These are phyloP conservation scores for Zygaena filipendulae DNA, from an alignment of 2,888 invertebrate genomes.

Conservation along the genomic window DNA sequence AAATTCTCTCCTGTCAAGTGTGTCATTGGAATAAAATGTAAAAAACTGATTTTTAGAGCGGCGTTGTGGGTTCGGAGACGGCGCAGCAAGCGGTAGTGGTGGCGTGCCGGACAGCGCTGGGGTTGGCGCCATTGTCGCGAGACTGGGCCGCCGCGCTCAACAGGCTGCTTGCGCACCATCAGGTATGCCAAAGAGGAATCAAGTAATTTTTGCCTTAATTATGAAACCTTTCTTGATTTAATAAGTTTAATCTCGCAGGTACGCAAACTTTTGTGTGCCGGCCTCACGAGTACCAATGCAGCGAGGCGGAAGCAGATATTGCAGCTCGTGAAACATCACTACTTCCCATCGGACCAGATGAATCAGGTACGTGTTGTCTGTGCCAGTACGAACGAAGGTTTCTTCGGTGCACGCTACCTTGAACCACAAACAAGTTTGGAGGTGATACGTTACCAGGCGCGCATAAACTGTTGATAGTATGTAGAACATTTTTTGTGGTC, in stretches of 20 bases:
- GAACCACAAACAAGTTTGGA: too few relatives aligned
- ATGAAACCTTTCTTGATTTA: background rate
- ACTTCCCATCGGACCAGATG: conserved; percentile 56
- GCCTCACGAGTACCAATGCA: conserved; percentile 38
- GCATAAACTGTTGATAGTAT: too few relatives aligned
- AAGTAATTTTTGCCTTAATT: background rate
- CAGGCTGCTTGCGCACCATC: conserved; percentile 48
- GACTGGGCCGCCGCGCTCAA: conserved; percentile 45
- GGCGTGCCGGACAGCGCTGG: conserved; percentile 38
- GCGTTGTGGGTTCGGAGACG: conserved; percentile 36
- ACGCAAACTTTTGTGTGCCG: conserved; percentile 42
- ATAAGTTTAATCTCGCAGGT: conserved; percentile 33
- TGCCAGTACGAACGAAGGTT: too few relatives aligned
- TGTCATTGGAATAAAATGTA: too few relatives aligned
- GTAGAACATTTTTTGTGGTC: too few relatives aligned
- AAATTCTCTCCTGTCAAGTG: too few relatives aligned
- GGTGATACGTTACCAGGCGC: too few relatives aligned
- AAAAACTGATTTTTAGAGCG: conserved; percentile 40
- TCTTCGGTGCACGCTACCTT: too few relatives aligned
- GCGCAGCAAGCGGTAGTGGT: conserved; percentile 42
- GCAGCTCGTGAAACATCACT: conserved; percentile 53
- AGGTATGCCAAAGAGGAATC: too few relatives aligned
- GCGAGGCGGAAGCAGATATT: conserved; percentile 39
- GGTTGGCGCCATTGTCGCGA: conserved; percentile 33
- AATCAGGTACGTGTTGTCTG: conserved; percentile 47